A percentile compares a stretch with the other conserved stretches of the same genome.
Evolutionary conservation across 2,797 vertebrate genomes (phyloP).

Genomic region (Molossus alvarezi): DNA sequence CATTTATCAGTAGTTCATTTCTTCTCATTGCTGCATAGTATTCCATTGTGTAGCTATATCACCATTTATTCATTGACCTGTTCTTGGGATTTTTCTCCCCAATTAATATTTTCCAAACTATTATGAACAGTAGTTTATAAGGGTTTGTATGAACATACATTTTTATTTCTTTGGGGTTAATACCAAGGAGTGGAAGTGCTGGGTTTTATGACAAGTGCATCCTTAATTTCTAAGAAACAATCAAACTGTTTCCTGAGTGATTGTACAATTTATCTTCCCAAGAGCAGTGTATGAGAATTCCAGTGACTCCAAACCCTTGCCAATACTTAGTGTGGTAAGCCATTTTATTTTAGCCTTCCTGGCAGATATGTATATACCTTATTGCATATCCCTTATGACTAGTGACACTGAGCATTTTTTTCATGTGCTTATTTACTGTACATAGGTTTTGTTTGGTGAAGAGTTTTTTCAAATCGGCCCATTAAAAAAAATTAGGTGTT

Average conservation of each 20-base stretch:
- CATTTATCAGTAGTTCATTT: neutral
- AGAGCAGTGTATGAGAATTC: neutral
- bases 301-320: neutral
- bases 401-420: neutral
- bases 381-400: neutral
- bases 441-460: neutral
- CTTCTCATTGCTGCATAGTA: neutral
- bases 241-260: neutral
- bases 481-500: neutral
- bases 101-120: neutral
- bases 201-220: neutral
- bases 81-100: neutral
- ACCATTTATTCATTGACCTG: neutral
- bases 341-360: neutral
- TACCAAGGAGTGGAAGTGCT: neutral
- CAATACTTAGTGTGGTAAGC: neutral
- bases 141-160: neutral
- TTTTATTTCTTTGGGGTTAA: neutral
- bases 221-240: neutral
- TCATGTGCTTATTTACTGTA: neutral
- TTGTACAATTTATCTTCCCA: neutral
- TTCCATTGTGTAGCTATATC: neutral
- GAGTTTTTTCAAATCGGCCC: neutral
- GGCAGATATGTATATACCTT: no score
- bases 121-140: neutral